Evolutionary conservation across 2,888 invertebrate species (phyloP).

Genomic region (Bimastos eiseni): DNA sequence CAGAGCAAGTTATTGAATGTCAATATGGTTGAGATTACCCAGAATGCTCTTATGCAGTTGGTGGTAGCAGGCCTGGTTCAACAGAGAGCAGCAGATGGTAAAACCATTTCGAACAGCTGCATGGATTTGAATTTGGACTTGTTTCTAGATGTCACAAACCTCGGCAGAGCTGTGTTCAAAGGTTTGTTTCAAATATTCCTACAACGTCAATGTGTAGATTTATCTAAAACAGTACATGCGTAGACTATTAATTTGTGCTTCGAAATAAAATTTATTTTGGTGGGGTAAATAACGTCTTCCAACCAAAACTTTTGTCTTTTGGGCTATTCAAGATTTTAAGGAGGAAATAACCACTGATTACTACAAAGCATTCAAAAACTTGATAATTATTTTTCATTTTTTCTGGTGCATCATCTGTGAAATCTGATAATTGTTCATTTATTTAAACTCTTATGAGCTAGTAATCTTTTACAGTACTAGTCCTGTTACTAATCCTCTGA

Average conservation of each 20-base stretch:
- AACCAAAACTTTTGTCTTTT: background rate
- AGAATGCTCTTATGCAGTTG: constrained; percentile 51
- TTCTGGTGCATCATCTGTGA: background rate
- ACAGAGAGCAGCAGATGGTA: constrained; percentile 42
- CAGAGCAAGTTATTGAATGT: constrained; percentile 61
- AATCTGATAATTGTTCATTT: background rate
- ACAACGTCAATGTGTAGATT: background rate
- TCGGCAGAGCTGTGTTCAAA: constrained; percentile 83
- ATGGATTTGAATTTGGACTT: background rate
- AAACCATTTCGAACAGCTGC: background rate
- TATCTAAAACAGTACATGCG: background rate
- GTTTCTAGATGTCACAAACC: constrained; percentile 55
- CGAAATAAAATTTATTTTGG: background rate
- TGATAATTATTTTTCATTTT: background rate
- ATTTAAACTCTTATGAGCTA: background rate
- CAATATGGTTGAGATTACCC: constrained; percentile 48
- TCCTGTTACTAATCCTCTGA: background rate
- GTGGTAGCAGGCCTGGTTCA: constrained; percentile 50
- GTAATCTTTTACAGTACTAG: background rate
- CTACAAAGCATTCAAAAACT: background rate
- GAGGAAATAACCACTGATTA: background rate
- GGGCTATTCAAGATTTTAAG: background rate
- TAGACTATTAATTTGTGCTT: background rate
- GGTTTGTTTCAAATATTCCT: constrained; percentile 62
- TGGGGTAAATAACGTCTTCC: background rate